Conservation (phyloP, 2,113 vertebrate species). For the Pantherophis guttatus region DNA sequence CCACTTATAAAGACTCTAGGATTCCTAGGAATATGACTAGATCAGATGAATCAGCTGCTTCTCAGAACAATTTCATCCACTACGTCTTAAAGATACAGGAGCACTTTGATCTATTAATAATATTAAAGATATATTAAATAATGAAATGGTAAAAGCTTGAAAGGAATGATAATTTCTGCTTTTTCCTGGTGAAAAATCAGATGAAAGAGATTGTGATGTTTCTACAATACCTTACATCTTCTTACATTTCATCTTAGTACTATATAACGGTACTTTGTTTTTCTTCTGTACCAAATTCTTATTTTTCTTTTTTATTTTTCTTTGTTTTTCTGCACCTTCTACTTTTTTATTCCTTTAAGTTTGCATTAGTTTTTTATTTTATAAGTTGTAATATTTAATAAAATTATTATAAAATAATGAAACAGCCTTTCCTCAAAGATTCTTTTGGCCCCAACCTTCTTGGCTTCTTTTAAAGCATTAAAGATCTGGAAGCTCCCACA, state of each 20-base stretch:
- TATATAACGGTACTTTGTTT: background rate
- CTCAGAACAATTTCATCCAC: background rate
- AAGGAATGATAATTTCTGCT: background rate
- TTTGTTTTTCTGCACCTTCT: background rate
- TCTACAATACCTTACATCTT: background rate
- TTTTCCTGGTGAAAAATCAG: background rate
- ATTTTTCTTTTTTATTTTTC: background rate
- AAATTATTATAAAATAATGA: background rate
- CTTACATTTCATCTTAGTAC: background rate
- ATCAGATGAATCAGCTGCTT: background rate
- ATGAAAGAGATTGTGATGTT: background rate
- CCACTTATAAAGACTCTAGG: background rate
- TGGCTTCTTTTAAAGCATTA: background rate
- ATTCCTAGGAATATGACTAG: constrained; percentile 6
- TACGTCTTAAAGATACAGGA: background rate
- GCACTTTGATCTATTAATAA: background rate
- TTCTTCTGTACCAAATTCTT: background rate
- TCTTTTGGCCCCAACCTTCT: background rate
- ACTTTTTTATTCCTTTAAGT: background rate
- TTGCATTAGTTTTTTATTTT: background rate
- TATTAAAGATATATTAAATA: background rate
- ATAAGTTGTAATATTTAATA: background rate
- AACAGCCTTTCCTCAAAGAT: background rate
- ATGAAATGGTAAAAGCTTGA: background rate
- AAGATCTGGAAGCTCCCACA: background rate